phyloP scores from a whole-genome alignment of 2,113 vertebrate genomes.

The Pampusana beccarii region DNA sequence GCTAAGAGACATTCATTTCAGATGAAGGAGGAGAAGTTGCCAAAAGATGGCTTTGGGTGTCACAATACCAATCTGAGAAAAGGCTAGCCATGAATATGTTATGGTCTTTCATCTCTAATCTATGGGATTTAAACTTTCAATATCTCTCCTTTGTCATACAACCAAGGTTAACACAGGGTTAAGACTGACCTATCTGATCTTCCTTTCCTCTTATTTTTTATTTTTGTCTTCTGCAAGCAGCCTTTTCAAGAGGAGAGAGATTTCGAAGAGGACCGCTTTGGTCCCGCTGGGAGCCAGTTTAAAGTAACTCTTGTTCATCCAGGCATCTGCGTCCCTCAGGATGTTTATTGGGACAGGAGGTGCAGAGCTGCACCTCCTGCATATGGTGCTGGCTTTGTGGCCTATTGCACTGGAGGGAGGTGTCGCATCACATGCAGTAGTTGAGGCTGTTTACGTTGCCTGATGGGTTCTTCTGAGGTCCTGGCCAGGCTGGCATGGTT shows the following conservation, averaged over 20 bases:
- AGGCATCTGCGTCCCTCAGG: background rate
- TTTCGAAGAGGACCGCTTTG: background rate
- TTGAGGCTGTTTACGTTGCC: background rate
- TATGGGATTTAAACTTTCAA: background rate
- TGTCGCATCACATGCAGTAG: background rate
- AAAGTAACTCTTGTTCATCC: background rate
- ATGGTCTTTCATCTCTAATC: background rate
- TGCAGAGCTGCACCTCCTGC: background rate
- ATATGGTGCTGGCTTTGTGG: background rate
- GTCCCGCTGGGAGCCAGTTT: background rate
- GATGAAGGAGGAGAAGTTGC: background rate
- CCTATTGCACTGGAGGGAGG: background rate
- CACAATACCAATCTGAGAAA: background rate
- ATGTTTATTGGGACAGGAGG: background rate
- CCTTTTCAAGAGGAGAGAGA: background rate
- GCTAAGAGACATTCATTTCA: background rate
- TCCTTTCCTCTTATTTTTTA: background rate
- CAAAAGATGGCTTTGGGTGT: background rate
- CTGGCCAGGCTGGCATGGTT: background rate
- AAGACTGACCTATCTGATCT: background rate
- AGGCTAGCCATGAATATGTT: background rate
- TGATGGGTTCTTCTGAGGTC: background rate
- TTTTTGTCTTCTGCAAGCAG: background rate
- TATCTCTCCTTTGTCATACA: background rate
- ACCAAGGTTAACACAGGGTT: background rate